Evolutionary conservation across 1,140 invertebrate species (phyloP), one percentile per base, ranked within the genome.

Genomic region (Drosophila sp.): DNA sequence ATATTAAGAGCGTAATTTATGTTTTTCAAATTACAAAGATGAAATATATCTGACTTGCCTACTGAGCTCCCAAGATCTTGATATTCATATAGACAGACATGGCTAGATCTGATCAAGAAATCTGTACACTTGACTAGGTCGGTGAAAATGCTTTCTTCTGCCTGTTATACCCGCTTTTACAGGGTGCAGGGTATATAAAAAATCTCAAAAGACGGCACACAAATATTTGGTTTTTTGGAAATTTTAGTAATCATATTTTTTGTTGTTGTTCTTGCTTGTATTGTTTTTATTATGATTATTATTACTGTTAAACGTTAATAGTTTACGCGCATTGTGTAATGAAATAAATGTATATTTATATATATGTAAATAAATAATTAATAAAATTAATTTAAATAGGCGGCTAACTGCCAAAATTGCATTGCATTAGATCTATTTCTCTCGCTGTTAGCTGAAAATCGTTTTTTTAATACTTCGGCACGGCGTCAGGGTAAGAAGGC

Each of bases 321-420:
- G 74, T 70, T 70, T 33, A 65, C 55, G 60, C 41, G 61, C 6
- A 32, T 50, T 27, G 25, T 47, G 2, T 27, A 27, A 25, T 50
- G 23, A 25, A 27, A 50, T 50, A 8, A 27, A 27, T 27, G 4
- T 50, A 7, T 50, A 2, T 38, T 38, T 38, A 27, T 8, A 27
- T 66, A 11, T 63, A 55, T 65, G 66, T 71, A 63, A 70, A 79
- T 87, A 87, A 77, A 78, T 80, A 79, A 62, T 79, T 63, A 84
- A 64, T 82, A 87, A 72, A 86, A 75, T 70, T 77, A 77, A 62
- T 58, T 62, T 75, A 76, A 72, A 70, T 69, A 67, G 58, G 67
- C 60, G 72, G 79, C 79, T 74, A 69, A 44, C 72, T 76, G 77
- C 83, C 72, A 71, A 80, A 85, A 84, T 90, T 90, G 82, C 79